Percentiles rank a stretch among this genome's conserved stretches.
These are phyloP conservation scores for Distichodus sexfasciatus DNA, from an alignment of 2,797 vertebrate genomes.

Conservation along the genomic window DNA sequence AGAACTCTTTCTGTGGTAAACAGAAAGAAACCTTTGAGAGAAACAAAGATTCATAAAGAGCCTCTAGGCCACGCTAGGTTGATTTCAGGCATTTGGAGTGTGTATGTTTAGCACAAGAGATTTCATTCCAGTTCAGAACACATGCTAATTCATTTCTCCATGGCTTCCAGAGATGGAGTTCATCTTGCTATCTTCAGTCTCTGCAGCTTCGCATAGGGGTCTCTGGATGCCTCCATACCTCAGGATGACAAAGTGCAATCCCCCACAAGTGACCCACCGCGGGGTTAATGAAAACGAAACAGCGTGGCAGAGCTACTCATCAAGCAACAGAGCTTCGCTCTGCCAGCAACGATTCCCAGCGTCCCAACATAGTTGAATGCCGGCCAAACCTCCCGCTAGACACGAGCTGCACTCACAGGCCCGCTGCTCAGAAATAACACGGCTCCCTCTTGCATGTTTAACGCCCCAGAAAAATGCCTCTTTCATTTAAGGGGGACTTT, in stretches of 20 bases:
- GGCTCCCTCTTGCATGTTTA: conserved; percentile 38
- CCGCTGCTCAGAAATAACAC: conserved; percentile 52
- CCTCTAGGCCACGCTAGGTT: too few relatives aligned
- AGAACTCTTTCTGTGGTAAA: too few relatives aligned
- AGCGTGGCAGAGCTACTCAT: conserved; percentile 38
- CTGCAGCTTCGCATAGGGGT: too few relatives aligned
- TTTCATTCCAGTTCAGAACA: too few relatives aligned
- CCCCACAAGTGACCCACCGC: conserved; percentile 20
- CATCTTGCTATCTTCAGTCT: background rate
- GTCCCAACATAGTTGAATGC: conserved; percentile 53
- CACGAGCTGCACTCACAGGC: conserved; percentile 36
- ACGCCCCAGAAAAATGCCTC: conserved; percentile 40
- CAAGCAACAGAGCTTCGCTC: conserved; percentile 29
- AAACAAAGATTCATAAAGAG: too few relatives aligned
- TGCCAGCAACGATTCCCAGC: conserved; percentile 48
- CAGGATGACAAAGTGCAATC: conserved; percentile 32
- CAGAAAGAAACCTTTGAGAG: too few relatives aligned
- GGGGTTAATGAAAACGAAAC: conserved; percentile 45
- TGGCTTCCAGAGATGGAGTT: too few relatives aligned
- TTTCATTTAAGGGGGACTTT: conserved; percentile 48
- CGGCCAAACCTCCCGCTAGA: conserved; percentile 54
- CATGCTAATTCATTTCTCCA: too few relatives aligned
- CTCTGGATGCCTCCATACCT: too few relatives aligned
- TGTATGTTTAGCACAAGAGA: too few relatives aligned
- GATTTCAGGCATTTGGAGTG: too few relatives aligned